These are phyloP conservation scores for Denticeps clupeoides DNA, from an alignment of 2,797 vertebrate species.

Conservation along the genomic window DNA sequence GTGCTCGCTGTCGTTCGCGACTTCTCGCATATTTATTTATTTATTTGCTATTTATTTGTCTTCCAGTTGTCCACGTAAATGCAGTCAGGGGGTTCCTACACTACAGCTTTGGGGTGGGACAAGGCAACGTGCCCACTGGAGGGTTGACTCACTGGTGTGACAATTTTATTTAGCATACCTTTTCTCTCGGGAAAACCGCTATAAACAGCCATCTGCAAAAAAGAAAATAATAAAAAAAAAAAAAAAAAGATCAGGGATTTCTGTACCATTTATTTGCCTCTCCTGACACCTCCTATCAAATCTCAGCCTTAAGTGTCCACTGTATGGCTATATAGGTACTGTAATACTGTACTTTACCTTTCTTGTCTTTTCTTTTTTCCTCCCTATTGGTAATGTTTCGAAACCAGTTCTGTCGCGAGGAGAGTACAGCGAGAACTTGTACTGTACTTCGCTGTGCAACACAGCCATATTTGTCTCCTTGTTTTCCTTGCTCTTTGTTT, in stretches of 20 bases:
- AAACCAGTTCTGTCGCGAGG: slow-evolving; percentile 32
- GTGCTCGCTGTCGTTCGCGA: slow-evolving; percentile 14
- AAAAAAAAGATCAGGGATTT: slow-evolving; percentile 76
- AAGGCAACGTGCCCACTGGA: too few relatives aligned
- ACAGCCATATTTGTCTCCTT: slow-evolving; percentile 24
- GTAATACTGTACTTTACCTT: slow-evolving; percentile 50
- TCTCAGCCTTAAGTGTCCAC: slow-evolving; percentile 66
- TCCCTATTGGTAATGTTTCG: slow-evolving; percentile 38
- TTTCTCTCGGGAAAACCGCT: slow-evolving; percentile 51
- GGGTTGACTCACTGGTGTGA: not conserved
- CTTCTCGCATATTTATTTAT: slow-evolving; percentile 40
- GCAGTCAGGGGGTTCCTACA: slow-evolving; percentile 19
- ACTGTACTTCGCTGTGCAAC: slow-evolving; percentile 28
- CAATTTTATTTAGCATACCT: slow-evolving; percentile 51
- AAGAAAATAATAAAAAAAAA: too few relatives aligned
- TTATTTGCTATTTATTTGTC: slow-evolving; percentile 51
- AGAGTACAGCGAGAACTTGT: slow-evolving; percentile 22
- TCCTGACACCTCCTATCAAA: slow-evolving; percentile 53
- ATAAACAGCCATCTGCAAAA: slow-evolving; percentile 60
- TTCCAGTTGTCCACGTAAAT: slow-evolving; percentile 40
- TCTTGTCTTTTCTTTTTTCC: slow-evolving; percentile 41
- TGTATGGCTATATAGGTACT: slow-evolving; percentile 43
- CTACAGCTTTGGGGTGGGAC: not conserved
- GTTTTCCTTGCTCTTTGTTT: slow-evolving; percentile 43
- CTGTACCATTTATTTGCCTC: slow-evolving; percentile 54